These are phyloP conservation scores for Tethea ocularis DNA, from an alignment of 2,888 invertebrate species.

Conservation along the genomic window DNA sequence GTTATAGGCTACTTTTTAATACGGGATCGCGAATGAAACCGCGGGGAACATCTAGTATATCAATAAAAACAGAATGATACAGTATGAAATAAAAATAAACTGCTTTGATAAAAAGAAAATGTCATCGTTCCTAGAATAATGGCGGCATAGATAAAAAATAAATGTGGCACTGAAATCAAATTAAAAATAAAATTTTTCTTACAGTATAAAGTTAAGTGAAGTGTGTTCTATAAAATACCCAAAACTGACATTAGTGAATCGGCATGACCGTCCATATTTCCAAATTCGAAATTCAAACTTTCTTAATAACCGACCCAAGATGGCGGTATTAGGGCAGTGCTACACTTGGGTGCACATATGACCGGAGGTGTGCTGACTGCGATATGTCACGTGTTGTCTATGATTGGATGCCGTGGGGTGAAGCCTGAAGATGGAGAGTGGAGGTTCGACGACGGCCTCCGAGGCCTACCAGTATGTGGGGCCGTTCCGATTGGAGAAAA, in stretches of 20 bases:
- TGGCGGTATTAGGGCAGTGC: constrained; percentile 1
- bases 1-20: too few species aligned
- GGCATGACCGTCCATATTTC: constrained; percentile 1
- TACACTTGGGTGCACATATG: neutral
- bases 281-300: neutral
- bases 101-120: too few species aligned
- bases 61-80: too few species aligned
- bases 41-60: too few species aligned
- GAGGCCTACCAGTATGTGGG: constrained; percentile 96
- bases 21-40: too few species aligned
- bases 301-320: neutral
- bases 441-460: constrained; percentile 62
- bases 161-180: constrained; percentile 1
- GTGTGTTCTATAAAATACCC: neutral
- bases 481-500: constrained; percentile 99
- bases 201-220: neutral
- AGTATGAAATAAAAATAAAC: too few species aligned
- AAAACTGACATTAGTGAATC: neutral
- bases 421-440: constrained; percentile 69
- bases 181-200: neutral
- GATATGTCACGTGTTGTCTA: constrained; percentile 1
- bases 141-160: too few species aligned
- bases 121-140: too few species aligned
- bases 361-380: neutral
- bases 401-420: constrained; percentile 31